Evolutionary conservation across 2,888 invertebrate species (phyloP).

Genomic region (Volucella inflata): DNA sequence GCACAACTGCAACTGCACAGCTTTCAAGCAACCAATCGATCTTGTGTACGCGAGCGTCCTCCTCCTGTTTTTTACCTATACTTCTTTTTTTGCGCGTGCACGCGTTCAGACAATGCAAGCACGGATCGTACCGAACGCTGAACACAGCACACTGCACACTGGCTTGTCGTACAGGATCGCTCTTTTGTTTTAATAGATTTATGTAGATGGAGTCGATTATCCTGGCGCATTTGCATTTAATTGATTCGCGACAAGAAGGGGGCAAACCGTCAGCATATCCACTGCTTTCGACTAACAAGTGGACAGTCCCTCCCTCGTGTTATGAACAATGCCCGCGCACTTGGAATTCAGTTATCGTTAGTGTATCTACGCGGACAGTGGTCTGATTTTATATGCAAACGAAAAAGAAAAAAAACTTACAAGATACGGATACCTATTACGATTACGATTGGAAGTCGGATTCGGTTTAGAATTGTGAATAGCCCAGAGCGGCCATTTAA

Average conservation of each 20-base stretch:
- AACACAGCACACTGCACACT: too few species aligned
- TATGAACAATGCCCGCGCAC: conserved; percentile 55
- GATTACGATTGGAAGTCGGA: neutral
- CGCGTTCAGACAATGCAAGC: conserved; percentile 35
- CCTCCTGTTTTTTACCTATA: conserved; percentile 34
- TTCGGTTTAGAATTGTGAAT: conserved; percentile 28
- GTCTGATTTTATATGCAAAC: conserved; percentile 63
- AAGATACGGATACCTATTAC: too few species aligned
- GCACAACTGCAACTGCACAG: conserved; percentile 36
- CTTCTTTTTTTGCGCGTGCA: neutral
- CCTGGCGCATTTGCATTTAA: conserved; percentile 79
- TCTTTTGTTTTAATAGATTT: conserved; percentile 76
- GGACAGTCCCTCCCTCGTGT: conserved; percentile 61
- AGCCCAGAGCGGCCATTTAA: conserved; percentile 75
- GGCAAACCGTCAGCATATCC: conserved; percentile 26
- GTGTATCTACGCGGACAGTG: conserved; percentile 38
- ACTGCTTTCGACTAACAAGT: conserved; percentile 39
- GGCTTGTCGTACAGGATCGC: conserved; percentile 59
- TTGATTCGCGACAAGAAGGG: conserved; percentile 77
- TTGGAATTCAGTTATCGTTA: conserved; percentile 73
- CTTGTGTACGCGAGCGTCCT: conserved; percentile 65
- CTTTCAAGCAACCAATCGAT: conserved; percentile 76
- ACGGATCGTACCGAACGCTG: conserved; percentile 40
- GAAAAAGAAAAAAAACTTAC: neutral
- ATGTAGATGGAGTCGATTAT: conserved; percentile 78